Conservation (phyloP, 2,797 vertebrate genomes). For the Gallinago stenura region DNA sequence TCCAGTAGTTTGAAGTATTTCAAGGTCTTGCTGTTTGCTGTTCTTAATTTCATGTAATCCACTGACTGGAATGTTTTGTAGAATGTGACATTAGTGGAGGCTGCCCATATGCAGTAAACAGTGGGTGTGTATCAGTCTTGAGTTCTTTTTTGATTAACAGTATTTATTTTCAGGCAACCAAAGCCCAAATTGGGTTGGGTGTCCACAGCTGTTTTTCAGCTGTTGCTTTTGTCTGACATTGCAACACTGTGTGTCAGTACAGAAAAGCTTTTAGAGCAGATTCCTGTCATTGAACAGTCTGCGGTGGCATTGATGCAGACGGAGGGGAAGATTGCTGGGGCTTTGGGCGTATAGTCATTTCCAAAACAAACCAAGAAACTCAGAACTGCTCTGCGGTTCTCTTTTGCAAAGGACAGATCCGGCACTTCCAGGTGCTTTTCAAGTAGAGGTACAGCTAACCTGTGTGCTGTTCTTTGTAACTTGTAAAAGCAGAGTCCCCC, state of each 20-base stretch:
- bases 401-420: not conserved
- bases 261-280: not conserved
- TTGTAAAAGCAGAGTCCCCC: not conserved
- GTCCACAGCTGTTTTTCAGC: conserved; percentile 16
- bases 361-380: not conserved
- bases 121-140: not conserved
- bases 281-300: not conserved
- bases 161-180: not conserved
- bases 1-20: not conserved
- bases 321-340: not conserved
- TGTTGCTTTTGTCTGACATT: not conserved
- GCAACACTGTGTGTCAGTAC: not conserved
- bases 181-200: not conserved
- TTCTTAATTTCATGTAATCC: not conserved
- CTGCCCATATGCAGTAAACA: not conserved
- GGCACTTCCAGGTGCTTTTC: not conserved
- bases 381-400: not conserved
- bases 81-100: not conserved
- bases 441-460: not conserved
- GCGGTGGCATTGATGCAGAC: not conserved
- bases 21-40: not conserved
- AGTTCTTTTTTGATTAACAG: not conserved
- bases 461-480: not conserved
- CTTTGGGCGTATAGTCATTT: not conserved
- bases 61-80: not conserved